Percentiles rank a stretch among this genome's conserved stretches.
phyloP scores from a whole-genome alignment of 2,797 vertebrate species.

The Sebastiscus albofasciatus region DNA sequence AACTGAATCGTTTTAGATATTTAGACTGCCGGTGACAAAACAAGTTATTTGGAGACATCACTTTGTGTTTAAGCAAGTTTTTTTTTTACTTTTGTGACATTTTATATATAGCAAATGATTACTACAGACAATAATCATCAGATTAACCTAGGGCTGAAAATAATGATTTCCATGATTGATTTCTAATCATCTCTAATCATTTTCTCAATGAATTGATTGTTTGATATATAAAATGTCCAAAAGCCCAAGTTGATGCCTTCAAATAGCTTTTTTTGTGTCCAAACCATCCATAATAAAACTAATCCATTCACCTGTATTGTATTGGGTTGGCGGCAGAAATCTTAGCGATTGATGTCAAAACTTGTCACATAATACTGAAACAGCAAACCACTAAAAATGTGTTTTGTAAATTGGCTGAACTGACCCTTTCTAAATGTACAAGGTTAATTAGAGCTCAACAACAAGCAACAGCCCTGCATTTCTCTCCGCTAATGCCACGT shows the following conservation, averaged over 20 bases:
- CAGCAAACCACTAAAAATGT: not conserved
- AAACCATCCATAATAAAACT: not conserved
- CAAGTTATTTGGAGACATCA: not conserved
- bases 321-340: not conserved
- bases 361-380: too few species aligned
- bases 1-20: not conserved
- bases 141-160: not conserved
- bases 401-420: not conserved
- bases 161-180: not conserved
- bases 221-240: not conserved
- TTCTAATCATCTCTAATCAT: not conserved
- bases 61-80: not conserved
- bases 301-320: not conserved
- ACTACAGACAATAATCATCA: not conserved
- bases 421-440: not conserved
- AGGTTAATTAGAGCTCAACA: not conserved
- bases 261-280: not conserved
- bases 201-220: not conserved
- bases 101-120: not conserved
- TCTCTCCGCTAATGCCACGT: not conserved
- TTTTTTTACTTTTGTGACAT: not conserved
- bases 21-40: not conserved
- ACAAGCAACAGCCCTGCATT: not conserved
- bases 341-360: not conserved
- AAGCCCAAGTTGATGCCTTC: not conserved